Base-by-base conservation (phyloP, 2,113 vertebrate species). In the Cephalopterus ornatus region DNA sequence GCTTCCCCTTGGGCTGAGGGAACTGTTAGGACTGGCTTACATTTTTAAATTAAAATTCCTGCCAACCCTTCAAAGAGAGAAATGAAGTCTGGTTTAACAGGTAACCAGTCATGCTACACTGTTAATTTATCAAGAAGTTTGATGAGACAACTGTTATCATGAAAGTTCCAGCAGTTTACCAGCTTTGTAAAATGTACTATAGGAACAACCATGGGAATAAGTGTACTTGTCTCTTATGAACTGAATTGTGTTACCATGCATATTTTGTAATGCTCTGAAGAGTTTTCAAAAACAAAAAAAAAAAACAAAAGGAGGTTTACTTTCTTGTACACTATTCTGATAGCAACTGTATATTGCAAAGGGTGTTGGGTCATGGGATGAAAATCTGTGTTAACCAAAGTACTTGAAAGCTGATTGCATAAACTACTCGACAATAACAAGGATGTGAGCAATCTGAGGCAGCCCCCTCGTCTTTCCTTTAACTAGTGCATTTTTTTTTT, bases 251-350 rank as follows among this genome's bases (percentile, higher is more conserved):
- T 93, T 72, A 62, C 42, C n/a, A 32, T 33, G 18, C n/a, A 1
- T 93, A 92, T 94, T 93, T 93, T 94, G 70, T 90, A 88, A 94
- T 33, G 24, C 70, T 93, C 65, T 49, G 79, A 37, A 76, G 56
- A 46, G 37, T 83, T 53, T 85, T 30, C 12, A 24, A 42, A 42
- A 42, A 13, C 8, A 67, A 65, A 74, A 73, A 68, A 87, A 30
- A 78, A 77, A 23, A 66, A 42, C 62, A 56, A 44, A 62, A 41
- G 42, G 2, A 49, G 0, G 14, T 50, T 70, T 85, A 50, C 62
- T 85, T 92, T 72, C 65, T 81, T 77, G 35, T 92, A 68, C 18
- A 15, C 39, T 88, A 33, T 88, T 88, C 39, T 67, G 75, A 50
- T 65, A 89, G 41, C 72, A 71, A 46, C n/a, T 94, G 33, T 88